Base-by-base conservation (phyloP, 2,113 vertebrate species). In the Emydocephalus ijimae region DNA sequence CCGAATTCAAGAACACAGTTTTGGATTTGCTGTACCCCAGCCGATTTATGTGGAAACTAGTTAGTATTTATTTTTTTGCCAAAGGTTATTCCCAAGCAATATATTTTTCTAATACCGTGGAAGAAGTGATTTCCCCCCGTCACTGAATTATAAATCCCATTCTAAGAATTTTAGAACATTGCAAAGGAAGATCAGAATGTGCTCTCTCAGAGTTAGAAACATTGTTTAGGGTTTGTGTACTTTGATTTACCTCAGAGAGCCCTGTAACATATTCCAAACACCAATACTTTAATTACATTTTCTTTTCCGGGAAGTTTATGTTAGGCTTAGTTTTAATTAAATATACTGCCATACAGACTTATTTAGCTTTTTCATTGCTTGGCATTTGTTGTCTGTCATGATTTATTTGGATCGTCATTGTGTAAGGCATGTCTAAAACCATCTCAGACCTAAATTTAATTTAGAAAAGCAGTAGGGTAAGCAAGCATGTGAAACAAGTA, bases 301-400 rank as follows among this genome's bases (percentile, higher is more conserved):
- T 9, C 1, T 26, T 50, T 87, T 0, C 88, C 48, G 54, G 87
- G 23, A 88, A 55, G 15, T 90, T 94, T 92, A 92, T 10, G 89
- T 1, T 45, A 85, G 89, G 90, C 45, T 57, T 81, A 59, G 89
- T 95, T 96, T 96, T 92, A 88, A 95, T 92, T 94, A 94, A 93
- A 54, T 34, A 69, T 6, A 81, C 45, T 93, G 18, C 0, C 88
- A 43, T 93, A 95, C 95, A 23, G 81, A 20, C 85, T 87, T 55
- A 89, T 6, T 93, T 94, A 94, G 57, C 92, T 0, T 94, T 81
- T 11, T 61, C 55, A 26, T 6, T 34, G 1, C 86, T 34, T 92
- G 89, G n/a, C 56, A 91, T 93, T 92, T 90, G 50, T 1, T 92
- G 91, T 94, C 29, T 91, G 48, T 3, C 85, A 74, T 52, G 23